Base-by-base conservation (phyloP, 2,113 vertebrate species). In the Caranx melampygus region DNA sequence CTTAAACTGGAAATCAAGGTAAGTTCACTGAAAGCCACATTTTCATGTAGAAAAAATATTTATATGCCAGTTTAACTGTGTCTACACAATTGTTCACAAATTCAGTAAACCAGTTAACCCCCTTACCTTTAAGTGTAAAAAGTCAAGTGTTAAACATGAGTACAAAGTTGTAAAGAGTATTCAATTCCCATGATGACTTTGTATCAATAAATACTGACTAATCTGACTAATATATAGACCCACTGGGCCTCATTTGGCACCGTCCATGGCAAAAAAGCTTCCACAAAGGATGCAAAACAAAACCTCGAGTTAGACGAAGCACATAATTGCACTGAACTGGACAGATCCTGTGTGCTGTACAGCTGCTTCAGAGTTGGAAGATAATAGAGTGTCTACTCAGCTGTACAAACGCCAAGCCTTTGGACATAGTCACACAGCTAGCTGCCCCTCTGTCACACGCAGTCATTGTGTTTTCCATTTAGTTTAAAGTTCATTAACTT, bases 361-460 rank as follows among this genome's bases (percentile, higher is more conserved):
- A 72, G 69, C 84, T 72, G 66, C 64, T 64, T 51, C 3, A 15
- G 21, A 62, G 54, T 35, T 60, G 42, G 59, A 44, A 60, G 42
- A 81, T 79, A 77, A 88, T 79, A 71, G 79, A 86, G 75, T 26
- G 71, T 73, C 67, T 40, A 52, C 78, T 90, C 79, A 87, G 63
- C 82, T 76, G 73, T 61, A 81, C 18, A 52, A 82, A 47, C 64
- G 59, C 33, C n/a, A 35, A 78, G 34, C 4, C 26, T n/a, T 70
- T 49, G 6, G 13, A 26, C 69, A 40, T 6, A 16, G 37, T 33
- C 51, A 52, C 74, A 79, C 75, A 82, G 67, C 82, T 80, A 82
- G 67, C 82, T 80, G 87, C 59, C 33, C 18, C 31, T 73, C 11
- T 3, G 15, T 51, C 52, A 52, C 14, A 69, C 55, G 62, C 55